phyloP scores from a whole-genome alignment of 2,888 invertebrate genomes.

The Caenorhabditis auriculariae region DNA sequence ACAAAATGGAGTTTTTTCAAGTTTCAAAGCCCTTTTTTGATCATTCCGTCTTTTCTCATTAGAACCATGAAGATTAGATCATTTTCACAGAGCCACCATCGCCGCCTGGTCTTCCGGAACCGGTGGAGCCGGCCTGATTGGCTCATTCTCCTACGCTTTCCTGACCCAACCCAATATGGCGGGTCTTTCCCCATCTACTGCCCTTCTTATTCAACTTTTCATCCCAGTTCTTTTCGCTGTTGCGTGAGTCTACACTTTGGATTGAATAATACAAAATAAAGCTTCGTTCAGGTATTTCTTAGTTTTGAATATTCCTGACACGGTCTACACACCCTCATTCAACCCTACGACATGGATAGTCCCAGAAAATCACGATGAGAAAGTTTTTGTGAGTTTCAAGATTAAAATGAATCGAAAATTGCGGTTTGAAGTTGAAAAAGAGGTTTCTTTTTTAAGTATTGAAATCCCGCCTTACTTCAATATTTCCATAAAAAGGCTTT shows the following conservation, averaged over 20 bases:
- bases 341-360: constrained; percentile 51
- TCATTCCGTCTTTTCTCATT: too few species aligned
- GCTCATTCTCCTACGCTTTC: constrained; percentile 65
- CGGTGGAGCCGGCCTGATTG: constrained; percentile 77
- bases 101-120: constrained; percentile 85
- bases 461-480: too few species aligned
- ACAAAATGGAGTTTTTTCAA: too few species aligned
- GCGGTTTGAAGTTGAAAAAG: too few species aligned
- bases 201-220: constrained; percentile 75
- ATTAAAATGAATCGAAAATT: not conserved
- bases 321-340: constrained; percentile 31
- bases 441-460: too few species aligned
- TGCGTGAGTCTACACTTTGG: constrained; percentile 64
- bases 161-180: constrained; percentile 70
- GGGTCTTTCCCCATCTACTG: constrained; percentile 58
- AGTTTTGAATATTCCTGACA: constrained; percentile 24
- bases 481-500: too few species aligned
- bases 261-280: not conserved
- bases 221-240: constrained; percentile 74
- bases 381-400: constrained; percentile 10
- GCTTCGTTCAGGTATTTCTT: constrained; percentile 27
- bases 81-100: constrained; percentile 76
- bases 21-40: too few species aligned
- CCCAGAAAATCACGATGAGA: constrained; percentile 27
- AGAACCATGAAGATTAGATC: not conserved